A percentile compares a stretch with the other conserved stretches of the same genome.
Evolutionary conservation across 2,797 vertebrate genomes (phyloP).

Genomic region (Ctenochaetus hawaiiensis): DNA sequence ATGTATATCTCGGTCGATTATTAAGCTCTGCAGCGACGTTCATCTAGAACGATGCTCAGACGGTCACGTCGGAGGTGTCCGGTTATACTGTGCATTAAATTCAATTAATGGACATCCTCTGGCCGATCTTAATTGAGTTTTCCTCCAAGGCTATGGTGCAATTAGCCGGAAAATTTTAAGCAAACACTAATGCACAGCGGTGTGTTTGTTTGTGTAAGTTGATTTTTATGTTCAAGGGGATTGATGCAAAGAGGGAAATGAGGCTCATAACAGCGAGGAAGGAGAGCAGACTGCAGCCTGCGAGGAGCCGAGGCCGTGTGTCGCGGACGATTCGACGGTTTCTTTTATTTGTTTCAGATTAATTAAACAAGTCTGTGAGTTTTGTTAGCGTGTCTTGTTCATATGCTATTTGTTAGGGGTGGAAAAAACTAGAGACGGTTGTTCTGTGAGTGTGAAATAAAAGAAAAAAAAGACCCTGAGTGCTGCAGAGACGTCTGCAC

Average conservation of each 20-base stretch:
- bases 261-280: constrained; percentile 1
- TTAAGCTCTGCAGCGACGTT: constrained; percentile 36
- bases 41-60: constrained; percentile 40
- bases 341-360: constrained; percentile 8
- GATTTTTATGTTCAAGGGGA: constrained; percentile 53
- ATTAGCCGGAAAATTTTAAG: constrained; percentile 54
- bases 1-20: constrained; percentile 24
- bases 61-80: constrained; percentile 55
- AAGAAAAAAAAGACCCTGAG: constrained; percentile 12
- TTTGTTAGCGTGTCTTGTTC: constrained; percentile 10
- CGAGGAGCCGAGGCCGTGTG: background rate
- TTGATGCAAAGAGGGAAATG: constrained; percentile 53
- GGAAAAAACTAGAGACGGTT: background rate
- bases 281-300: constrained; percentile 7
- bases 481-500: constrained; percentile 14
- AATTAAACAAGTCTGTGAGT: background rate
- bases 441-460: constrained; percentile 13
- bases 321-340: background rate
- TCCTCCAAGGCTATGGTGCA: constrained; percentile 34
- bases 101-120: constrained; percentile 71
- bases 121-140: constrained; percentile 63
- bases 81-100: constrained; percentile 55
- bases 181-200: constrained; percentile 34
- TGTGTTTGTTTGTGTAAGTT: constrained; percentile 48
- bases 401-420: background rate